These are phyloP conservation scores for Chorisops tibialis DNA, from an alignment of 2,888 invertebrate species.

Conservation along the genomic window DNA sequence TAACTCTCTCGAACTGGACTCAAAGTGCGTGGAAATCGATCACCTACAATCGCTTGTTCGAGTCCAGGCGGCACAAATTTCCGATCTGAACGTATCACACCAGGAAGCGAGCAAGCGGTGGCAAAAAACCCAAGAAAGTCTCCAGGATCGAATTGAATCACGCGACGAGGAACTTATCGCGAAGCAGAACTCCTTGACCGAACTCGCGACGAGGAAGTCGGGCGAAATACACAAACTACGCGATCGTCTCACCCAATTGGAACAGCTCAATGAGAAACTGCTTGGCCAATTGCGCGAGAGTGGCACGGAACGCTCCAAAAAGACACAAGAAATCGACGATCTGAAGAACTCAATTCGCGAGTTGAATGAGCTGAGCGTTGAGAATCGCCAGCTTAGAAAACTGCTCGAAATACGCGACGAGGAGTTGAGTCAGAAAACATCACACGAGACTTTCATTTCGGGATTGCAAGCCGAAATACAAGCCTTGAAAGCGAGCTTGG, in stretches of 20 bases:
- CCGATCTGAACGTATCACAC: neutral
- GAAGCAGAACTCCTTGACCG: neutral
- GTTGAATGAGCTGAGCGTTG: neutral
- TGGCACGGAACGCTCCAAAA: neutral
- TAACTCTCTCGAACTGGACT: conserved; percentile 21
- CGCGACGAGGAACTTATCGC: neutral
- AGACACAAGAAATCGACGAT: conserved; percentile 5
- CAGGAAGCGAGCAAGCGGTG: neutral
- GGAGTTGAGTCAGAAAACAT: neutral
- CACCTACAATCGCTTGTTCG: conserved; percentile 1
- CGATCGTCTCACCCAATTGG: neutral
- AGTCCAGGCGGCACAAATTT: neutral
- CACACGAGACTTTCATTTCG: neutral
- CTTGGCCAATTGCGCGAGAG: conserved; percentile 4
- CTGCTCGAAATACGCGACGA: conserved; percentile 9
- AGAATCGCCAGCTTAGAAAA: neutral
- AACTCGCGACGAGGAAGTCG: neutral
- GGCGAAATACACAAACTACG: conserved; percentile 3
- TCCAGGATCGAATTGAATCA: neutral
- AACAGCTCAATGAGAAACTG: conserved; percentile 13
- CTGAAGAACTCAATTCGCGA: neutral
- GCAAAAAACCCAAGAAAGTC: neutral
- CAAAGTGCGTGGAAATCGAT: conserved; percentile 20
- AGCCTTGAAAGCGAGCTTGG: neutral
- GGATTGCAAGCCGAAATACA: conserved; percentile 7